A percentile compares a stretch with the other conserved stretches of the same genome.
These are phyloP conservation scores for Regulus satrapa DNA, from an alignment of 2,113 vertebrate species.

Conservation along the genomic window DNA sequence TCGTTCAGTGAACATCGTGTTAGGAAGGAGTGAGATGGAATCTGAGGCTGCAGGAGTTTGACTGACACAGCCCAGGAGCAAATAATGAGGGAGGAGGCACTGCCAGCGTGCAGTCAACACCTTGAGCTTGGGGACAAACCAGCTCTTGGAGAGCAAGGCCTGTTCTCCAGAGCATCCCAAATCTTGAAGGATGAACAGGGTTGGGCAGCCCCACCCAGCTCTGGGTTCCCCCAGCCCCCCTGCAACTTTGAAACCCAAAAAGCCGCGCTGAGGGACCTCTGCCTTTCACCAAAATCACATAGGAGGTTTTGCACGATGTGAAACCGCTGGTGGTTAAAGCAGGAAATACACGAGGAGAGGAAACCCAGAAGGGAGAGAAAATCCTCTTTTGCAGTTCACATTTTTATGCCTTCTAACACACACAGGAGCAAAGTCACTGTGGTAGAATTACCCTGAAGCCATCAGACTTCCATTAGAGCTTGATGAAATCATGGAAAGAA, in stretches of 20 bases:
- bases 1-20: background rate
- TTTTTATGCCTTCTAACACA: background rate
- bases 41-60: background rate
- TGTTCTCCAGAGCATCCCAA: background rate
- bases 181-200: accelerated
- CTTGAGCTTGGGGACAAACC: background rate
- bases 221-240: background rate
- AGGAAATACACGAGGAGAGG: accelerated
- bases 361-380: background rate
- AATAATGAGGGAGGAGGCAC: accelerated
- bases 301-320: accelerated
- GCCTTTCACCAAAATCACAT: background rate
- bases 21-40: background rate
- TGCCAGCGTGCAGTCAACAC: background rate
- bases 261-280: accelerated
- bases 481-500: background rate
- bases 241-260: accelerated
- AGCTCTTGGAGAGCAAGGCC: background rate
- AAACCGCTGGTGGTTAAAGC: background rate
- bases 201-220: background rate
- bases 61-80: background rate
- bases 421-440: background rate
- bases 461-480: background rate
- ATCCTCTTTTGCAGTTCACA: accelerated
- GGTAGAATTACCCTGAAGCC: background rate